These are phyloP conservation scores for Hirtodrosophila cameraria DNA, from an alignment of 2,888 invertebrate species.

Conservation along the genomic window DNA sequence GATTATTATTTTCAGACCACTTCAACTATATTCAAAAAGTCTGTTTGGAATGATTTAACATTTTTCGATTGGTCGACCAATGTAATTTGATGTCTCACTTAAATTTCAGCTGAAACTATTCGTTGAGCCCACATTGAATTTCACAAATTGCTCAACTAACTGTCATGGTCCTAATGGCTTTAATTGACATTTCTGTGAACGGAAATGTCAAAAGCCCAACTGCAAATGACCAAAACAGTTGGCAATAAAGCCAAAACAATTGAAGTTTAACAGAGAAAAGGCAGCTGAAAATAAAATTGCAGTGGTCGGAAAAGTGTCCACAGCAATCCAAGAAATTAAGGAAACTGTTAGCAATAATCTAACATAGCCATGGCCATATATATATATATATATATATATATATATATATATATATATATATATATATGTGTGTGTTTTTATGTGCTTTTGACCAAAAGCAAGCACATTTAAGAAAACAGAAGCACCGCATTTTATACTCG, in stretches of 20 bases:
- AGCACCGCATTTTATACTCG: slow-evolving; percentile 11
- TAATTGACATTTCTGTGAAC: slow-evolving; percentile 55
- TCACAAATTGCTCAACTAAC: slow-evolving; percentile 55
- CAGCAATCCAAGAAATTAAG: slow-evolving; percentile 33
- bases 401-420: too few relatives aligned
- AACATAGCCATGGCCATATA: slow-evolving; percentile 14
- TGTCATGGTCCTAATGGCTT: slow-evolving; percentile 57
- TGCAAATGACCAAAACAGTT: slow-evolving; percentile 24
- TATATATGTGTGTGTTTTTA: slow-evolving; percentile 1
- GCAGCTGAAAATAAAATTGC: slow-evolving; percentile 45
- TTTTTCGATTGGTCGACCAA: too few relatives aligned
- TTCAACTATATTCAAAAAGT: too few relatives aligned
- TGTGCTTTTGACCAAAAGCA: slow-evolving; percentile 7
- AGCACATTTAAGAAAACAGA: slow-evolving; percentile 4
- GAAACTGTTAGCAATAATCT: slow-evolving; percentile 39
- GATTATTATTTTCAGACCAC: too few relatives aligned
- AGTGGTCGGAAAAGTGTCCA: slow-evolving; percentile 49
- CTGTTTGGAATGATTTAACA: too few relatives aligned
- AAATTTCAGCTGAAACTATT: neutral
- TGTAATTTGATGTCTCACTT: neutral
- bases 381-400: too few relatives aligned
- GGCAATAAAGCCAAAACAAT: slow-evolving; percentile 47
- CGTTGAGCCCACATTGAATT: slow-evolving; percentile 6
- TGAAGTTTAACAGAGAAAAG: slow-evolving; percentile 47
- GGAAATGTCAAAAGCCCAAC: slow-evolving; percentile 24